Evolutionary conservation across 2,113 vertebrate genomes (phyloP), one percentile per base, ranked within the genome.

Genomic region (Haplotaxodon microlepis): DNA sequence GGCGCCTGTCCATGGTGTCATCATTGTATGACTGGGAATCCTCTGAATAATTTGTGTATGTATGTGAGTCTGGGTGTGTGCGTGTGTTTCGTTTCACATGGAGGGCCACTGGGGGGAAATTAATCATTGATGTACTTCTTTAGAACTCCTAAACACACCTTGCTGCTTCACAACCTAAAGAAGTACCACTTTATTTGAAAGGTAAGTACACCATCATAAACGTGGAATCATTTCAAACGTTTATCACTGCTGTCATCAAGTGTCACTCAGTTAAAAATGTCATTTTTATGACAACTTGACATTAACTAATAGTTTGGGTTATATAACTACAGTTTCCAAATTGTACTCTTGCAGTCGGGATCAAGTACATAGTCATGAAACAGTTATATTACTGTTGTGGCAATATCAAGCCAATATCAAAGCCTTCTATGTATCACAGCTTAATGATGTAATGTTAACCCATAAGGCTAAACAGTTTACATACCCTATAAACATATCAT

Each of bases 1-100:
- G 94, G 95, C 95, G 94, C 94, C 94, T 90, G 86, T 88, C 83
- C 90, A 86, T 90, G 73, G 71, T 94, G 95, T 95, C 95, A 95
- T 94, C 94, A 10, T 24, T 3, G 61, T 88, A 71, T 79, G 91
- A 94, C 87, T 95, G 92, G 94, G 94, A 95, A 94, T 95, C 90
- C 93, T 95, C 82, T 56, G 53, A 81, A 86, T 73, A 81, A 51
- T 86, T 45, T 84, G 69, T 63, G 34, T 31, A 9, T 57, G 56
- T 54, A 59, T 87, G 79, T 63, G 31, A 66, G 63, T 79, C 53
- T 81, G 61, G 34, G 56, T 63, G 66, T 50, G 24, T 76, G 69
- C 24, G 6, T 47, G 71, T 47, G 14, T 47, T 76, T 76, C 3
- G 1, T 69, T 57, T 31, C 71, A 79, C 56, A 47, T 9, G 36